Evolutionary conservation across 2,113 vertebrate genomes (phyloP), one percentile per base, ranked within the genome.

Genomic region (Elachura formosa): DNA sequence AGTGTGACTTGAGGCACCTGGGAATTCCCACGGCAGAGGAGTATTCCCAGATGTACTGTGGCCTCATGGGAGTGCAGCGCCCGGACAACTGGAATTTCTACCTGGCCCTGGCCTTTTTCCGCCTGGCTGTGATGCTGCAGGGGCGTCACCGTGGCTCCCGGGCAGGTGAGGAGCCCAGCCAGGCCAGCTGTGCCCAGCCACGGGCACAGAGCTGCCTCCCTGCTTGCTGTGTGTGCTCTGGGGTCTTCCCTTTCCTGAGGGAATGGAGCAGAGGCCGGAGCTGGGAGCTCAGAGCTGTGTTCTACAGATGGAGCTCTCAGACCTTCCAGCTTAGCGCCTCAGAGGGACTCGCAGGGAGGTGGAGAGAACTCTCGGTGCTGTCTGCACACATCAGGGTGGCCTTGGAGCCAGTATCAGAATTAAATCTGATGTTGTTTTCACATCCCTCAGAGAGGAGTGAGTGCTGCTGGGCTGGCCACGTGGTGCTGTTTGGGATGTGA

Each of bases 101-200:
- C 87, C 93, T 98, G 98, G 98, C 98, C 43, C 98, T 98, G 63
- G 98, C 97, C 62, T 98, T 98, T 22, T 99, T 99, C 97, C 96
- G 97, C 5, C 54, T 97, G 80, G 98, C 98, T 2, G 98, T 96
- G 8, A 87, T 81, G 85, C 96, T 98, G 28, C 98, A 98, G 94
- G 98, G 98, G 1, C 82, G 84, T 61, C 90, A 90, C 92, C 98
- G 43, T 33, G 38, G 48, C 38, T 96, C 97, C 0, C 94, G 96
- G 64, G 80, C 94, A 97, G 98, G 98, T 98, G 97, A 93, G 66
- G n/a, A 73, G 12, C 29, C 18, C 61, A 20, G 0, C 3, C 40
- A 3, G 3, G 2, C 11, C 8, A 2, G 55, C 56, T 9, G 29
- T 46, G 62, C 13, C 55, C 48, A 49, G 24, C 48, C 48, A 2